Evolutionary conservation across 2,797 vertebrate genomes (phyloP), one percentile per base, ranked within the genome.

Genomic region (Oryzias dopingdopingensis): DNA sequence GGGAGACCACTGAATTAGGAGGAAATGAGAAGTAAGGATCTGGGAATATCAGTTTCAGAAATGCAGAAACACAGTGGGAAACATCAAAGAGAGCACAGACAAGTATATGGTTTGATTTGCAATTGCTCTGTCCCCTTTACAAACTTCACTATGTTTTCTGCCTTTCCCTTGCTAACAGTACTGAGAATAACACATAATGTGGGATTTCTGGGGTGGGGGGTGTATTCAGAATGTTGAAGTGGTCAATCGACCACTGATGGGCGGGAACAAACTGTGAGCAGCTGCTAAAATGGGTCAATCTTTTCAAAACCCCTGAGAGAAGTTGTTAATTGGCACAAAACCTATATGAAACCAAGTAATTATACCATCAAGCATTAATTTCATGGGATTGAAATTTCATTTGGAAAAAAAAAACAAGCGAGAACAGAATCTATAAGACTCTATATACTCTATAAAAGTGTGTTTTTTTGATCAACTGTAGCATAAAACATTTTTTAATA

Each of bases 191-290:
- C 59, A 66, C 65, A 79, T 56, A 62, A 66, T 70, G 49, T 45
- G 10, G 12, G 42, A 6, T 17, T 56, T 79, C 64, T 67, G n/a
- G 0, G 1, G 52, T 67, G 49, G 77, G 74, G 71, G 83, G 82
- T 76, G 57, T 73, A 76, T 60, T 62, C 70, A 74, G 67, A 62
- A 67, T 73, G 80, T 78, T 59, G 70, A 69, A 79, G 72, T 74
- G 82, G 84, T 71, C 80, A 74, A 81, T 82, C 58, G 63, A 76
- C 29, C 52, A 64, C 42, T 79, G 80, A 86, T 84, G 74, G 76
- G 81, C 76, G 80, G 75, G 54, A 75, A 51, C 57, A 47, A 65
- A 14, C 65, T 81, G 74, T 82, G 80, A 86, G 56, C 44, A 86
- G 85, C 83, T 80, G 83, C 85, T 79, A 16, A 65, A 67, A 56